phyloP scores from a whole-genome alignment of 2,888 invertebrate species.

The Orgyia antiqua region DNA sequence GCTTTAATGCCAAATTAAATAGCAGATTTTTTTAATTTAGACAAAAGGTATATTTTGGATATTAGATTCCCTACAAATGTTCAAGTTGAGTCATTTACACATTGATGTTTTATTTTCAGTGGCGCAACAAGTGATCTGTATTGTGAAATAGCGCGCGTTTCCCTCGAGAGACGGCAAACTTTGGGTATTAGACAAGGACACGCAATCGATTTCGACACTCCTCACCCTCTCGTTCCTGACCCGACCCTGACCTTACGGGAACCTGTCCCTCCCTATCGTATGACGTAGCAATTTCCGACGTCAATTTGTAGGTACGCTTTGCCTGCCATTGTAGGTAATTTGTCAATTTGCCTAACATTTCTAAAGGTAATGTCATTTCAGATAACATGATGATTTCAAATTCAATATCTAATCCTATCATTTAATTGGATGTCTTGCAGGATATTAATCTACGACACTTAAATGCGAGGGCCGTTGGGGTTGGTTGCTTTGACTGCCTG shows the following conservation, averaged over 20 bases:
- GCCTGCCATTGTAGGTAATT: background rate
- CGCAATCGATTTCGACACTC: slow-evolving; percentile 43
- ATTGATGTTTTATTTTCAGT: no score
- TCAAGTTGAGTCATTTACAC: no score
- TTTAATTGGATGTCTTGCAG: no score
- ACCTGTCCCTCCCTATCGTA: slow-evolving; percentile 14
- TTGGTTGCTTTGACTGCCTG: background rate
- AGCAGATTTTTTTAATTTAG: no score
- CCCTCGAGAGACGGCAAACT: slow-evolving; percentile 19
- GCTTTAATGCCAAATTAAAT: no score
- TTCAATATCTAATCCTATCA: no score
- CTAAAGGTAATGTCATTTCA: no score
- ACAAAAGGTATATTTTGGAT: no score
- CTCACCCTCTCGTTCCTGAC: slow-evolving; percentile 34
- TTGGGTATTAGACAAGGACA: slow-evolving; percentile 46
- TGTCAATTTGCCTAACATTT: background rate
- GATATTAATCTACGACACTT: no score
- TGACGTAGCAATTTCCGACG: slow-evolving; percentile 23
- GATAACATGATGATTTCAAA: no score
- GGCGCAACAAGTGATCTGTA: slow-evolving; percentile 30
- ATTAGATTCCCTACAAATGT: no score
- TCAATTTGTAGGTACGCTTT: slow-evolving; percentile 13
- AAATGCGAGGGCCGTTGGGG: no score
- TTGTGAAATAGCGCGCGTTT: slow-evolving; percentile 9
- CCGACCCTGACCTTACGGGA: slow-evolving; percentile 52